Evolutionary conservation across 30 jellyfish, hydroid and myxozoan species (phyloP).

Genomic region (Cassiopea xamachana): DNA sequence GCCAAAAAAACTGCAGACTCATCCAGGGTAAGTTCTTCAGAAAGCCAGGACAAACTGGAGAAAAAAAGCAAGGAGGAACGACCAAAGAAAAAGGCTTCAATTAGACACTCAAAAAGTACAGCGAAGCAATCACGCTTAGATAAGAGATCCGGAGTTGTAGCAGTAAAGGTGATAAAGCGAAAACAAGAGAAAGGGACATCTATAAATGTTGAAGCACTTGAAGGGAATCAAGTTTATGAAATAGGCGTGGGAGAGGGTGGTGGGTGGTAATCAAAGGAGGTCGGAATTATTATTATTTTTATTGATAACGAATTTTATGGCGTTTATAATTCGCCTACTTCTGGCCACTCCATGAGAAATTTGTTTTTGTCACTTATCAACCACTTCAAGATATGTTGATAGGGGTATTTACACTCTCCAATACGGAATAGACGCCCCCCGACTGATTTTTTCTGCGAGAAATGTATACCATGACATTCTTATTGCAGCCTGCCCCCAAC

Average conservation of each 20-base stretch:
- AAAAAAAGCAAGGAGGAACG: not conserved
- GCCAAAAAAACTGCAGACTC: not conserved
- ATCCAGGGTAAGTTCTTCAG: not conserved
- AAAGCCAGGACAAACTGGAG: not conserved
- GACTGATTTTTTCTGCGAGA: too few relatives aligned
- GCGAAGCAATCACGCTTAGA: not conserved
- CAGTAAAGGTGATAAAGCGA: conserved; percentile 14
- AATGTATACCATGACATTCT: too few relatives aligned
- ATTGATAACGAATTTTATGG: too few relatives aligned
- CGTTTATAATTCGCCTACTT: too few relatives aligned
- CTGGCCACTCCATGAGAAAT: too few relatives aligned
- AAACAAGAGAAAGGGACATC: not conserved
- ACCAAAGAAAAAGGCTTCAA: not conserved
- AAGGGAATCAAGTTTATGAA: not conserved
- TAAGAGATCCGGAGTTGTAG: conserved; percentile 49
- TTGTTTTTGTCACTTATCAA: too few relatives aligned
- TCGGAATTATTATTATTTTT: too few relatives aligned
- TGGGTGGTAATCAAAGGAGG: conserved; percentile 19
- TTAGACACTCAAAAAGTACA: not conserved
- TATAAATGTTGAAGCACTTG: not conserved
- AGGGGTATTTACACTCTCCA: too few relatives aligned
- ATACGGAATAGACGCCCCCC: too few relatives aligned
- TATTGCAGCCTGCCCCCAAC: too few relatives aligned
- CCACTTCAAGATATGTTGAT: too few relatives aligned
- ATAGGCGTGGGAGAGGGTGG: conserved; percentile 31